Conservation (phyloP, 2,888 invertebrate species). For the Pachliopta kotzebuea region DNA sequence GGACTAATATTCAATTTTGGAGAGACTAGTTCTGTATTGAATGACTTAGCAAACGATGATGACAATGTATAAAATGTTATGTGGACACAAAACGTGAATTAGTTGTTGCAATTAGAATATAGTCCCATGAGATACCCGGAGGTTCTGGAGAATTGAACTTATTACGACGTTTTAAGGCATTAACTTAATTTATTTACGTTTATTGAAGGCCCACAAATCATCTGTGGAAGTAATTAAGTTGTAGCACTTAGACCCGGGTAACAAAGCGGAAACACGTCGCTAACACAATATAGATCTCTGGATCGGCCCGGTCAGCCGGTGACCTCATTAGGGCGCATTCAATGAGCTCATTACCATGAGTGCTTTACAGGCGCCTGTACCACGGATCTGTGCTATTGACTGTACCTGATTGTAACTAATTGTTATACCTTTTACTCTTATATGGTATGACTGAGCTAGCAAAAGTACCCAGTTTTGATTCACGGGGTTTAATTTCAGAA, state of each 20-base stretch:
- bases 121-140: no score
- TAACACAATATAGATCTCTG: slow-evolving; percentile 28
- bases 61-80: background rate
- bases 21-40: no score
- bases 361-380: slow-evolving; percentile 38
- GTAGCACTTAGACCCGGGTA: slow-evolving; percentile 4
- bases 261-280: slow-evolving; percentile 11
- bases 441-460: background rate
- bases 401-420: slow-evolving; percentile 32
- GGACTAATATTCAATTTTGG: background rate
- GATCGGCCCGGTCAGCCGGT: slow-evolving; percentile 35
- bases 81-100: background rate
- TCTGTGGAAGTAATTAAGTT: slow-evolving; percentile 9
- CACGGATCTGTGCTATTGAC: slow-evolving; percentile 19
- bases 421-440: slow-evolving; percentile 27
- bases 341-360: slow-evolving; percentile 56
- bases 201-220: background rate
- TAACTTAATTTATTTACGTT: background rate
- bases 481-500: background rate
- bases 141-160: no score
- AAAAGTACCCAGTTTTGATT: background rate
- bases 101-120: no score
- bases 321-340: slow-evolving; percentile 55
- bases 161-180: background rate
- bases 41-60: no score